Evolutionary conservation across 2,888 invertebrate genomes (phyloP).

Genomic region (Tetropium fuscum): DNA sequence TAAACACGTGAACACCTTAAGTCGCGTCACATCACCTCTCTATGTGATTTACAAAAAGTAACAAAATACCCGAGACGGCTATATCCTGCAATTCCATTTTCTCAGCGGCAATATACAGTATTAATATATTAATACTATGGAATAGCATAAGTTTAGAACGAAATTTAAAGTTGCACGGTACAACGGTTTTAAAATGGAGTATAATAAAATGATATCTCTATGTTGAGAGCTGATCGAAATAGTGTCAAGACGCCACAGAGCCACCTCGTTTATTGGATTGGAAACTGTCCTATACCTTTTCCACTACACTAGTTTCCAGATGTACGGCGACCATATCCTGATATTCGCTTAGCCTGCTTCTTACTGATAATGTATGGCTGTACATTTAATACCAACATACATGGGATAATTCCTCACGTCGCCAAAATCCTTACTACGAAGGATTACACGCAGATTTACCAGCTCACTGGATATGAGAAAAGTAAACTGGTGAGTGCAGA

Average conservation of each 20-base stretch:
- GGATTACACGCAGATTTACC: constrained; percentile 29
- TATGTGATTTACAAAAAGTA: too few species aligned
- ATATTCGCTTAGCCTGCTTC: constrained; percentile 47
- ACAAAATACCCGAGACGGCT: too few species aligned
- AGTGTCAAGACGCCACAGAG: constrained; percentile 3
- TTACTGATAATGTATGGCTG: constrained; percentile 50
- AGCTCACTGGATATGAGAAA: constrained; percentile 23
- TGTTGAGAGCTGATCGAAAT: constrained; percentile 4
- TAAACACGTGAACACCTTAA: too few species aligned
- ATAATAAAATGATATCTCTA: too few species aligned
- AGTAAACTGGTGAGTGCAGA: constrained; percentile 18
- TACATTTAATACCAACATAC: constrained; percentile 38
- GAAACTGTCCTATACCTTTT: constrained; percentile 55
- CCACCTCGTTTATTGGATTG: constrained; percentile 50
- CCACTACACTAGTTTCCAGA: constrained; percentile 55
- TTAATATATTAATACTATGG: too few species aligned
- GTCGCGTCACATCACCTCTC: too few species aligned
- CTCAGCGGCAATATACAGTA: too few species aligned
- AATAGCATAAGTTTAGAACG: too few species aligned
- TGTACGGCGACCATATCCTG: constrained; percentile 51
- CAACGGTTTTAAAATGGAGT: too few species aligned
- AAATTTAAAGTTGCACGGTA: too few species aligned
- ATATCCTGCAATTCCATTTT: too few species aligned
- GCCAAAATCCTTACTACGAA: constrained; percentile 24
- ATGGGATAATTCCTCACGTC: constrained; percentile 30